These are phyloP conservation scores for Pseudomyrmex gracilis DNA, from an alignment of 1,140 invertebrate genomes.

Conservation along the genomic window DNA sequence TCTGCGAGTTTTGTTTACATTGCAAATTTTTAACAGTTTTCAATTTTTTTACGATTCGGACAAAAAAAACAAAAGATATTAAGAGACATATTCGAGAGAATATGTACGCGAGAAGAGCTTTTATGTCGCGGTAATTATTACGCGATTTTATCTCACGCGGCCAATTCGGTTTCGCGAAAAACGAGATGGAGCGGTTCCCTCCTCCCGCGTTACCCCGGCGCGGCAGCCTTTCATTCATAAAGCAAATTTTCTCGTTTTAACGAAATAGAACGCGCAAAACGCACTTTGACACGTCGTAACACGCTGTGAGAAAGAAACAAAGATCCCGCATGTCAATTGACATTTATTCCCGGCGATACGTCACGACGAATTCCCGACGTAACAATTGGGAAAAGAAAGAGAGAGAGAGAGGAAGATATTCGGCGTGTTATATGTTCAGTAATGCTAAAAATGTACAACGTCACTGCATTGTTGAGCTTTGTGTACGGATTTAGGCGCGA, in stretches of 20 bases:
- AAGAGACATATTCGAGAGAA: conserved; percentile 3
- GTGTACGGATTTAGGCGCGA: background rate
- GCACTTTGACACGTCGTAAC: conserved; percentile 25
- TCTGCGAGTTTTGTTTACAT: no score
- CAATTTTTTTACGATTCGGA: background rate
- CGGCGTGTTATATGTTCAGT: background rate
- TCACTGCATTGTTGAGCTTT: background rate
- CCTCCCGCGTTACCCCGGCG: background rate
- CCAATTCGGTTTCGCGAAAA: conserved; percentile 17
- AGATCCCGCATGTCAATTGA: conserved; percentile 68
- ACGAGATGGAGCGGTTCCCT: background rate
- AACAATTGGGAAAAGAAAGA: conserved; percentile 9
- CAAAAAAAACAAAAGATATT: background rate
- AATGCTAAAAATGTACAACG: conserved; percentile 27
- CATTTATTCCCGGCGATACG: conserved; percentile 69
- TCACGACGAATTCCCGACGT: conserved; percentile 65
- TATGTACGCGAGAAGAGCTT: conserved; percentile 14
- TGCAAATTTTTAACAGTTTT: background rate
- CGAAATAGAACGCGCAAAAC: conserved; percentile 14
- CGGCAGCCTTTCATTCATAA: conserved; percentile 49
- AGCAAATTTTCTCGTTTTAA: conserved; percentile 31
- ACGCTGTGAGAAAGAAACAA: conserved; percentile 63
- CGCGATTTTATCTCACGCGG: conserved; percentile 42
- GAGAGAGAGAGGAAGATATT: conserved; percentile 35
- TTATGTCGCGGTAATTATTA: background rate